phyloP scores from a whole-genome alignment of 2,113 vertebrate species.

The Caranx melampygus region DNA sequence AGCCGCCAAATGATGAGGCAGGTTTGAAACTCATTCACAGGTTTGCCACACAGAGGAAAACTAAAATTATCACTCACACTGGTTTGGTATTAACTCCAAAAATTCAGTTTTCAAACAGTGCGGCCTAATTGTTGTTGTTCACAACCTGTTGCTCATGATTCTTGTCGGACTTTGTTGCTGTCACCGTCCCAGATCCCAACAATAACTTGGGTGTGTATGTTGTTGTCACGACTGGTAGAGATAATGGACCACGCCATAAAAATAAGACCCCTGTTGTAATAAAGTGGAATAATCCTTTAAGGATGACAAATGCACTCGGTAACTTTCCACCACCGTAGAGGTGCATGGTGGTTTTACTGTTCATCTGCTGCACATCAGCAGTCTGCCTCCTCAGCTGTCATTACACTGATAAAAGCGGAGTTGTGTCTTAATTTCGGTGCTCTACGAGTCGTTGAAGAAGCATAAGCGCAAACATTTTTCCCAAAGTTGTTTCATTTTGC shows the following conservation, averaged over 20 bases:
- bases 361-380: constrained; percentile 12
- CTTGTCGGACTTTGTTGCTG: not conserved
- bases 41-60: not conserved
- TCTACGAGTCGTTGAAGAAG: constrained; percentile 33
- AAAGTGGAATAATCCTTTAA: not conserved
- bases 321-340: not conserved
- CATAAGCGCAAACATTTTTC: constrained; percentile 36
- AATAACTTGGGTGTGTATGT: not conserved
- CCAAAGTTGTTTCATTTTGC: constrained; percentile 55
- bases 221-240: not conserved
- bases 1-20: not conserved
- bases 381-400: constrained; percentile 8
- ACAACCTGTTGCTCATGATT: not conserved
- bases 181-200: not conserved
- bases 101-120: not conserved
- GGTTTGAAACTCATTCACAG: not conserved
- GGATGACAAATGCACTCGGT: not conserved
- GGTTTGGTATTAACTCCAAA: not conserved
- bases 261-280: not conserved
- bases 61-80: not conserved
- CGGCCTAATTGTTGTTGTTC: not conserved
- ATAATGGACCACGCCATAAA: not conserved
- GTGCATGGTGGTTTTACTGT: not conserved
- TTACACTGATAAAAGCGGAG: constrained; percentile 32
- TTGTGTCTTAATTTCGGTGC: constrained; percentile 20